Evolutionary conservation across 1,140 invertebrate species (phyloP), one percentile per base, ranked within the genome.

Genomic region (Meteorus sp.): DNA sequence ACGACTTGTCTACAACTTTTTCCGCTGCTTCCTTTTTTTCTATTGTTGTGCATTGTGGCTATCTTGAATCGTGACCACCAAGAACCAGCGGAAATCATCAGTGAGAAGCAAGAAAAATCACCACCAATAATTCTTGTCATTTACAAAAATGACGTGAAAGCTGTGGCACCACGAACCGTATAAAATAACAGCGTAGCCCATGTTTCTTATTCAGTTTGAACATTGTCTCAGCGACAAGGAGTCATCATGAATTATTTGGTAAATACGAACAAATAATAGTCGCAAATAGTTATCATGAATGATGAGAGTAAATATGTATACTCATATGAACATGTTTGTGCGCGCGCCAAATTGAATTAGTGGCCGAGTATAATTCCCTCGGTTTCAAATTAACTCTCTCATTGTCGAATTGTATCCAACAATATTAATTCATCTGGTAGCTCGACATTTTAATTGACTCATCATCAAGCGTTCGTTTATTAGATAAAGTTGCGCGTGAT

Each of bases 101-200:
- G n/a, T 41, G 50, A 52, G 52, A 23, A 11, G 6, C 9, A 47
- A 23, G n/a, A 47, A 25, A 47, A 25, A 8, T 13, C 17, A n/a
- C n/a, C n/a, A n/a, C n/a, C n/a, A n/a, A 13, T 39, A 13, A 39
- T 20, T 8, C 11, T 8, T n/a, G 7, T 8, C 5, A 9, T 19
- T 8, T 17, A 5, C 17, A 23, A n/a, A 25, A n/a, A 55, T 61
- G 37, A 59, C 60, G 68, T 68, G 73, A 75, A 75, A 75, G 70
- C 65, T 72, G 66, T 51, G 67, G 62, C 60, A 48, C 56, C 39
- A 25, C 17, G 68, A 67, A 66, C 62, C 50, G 62, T 74, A 74
- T 74, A 74, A 73, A 74, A 74, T 67, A 63, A 25, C 56, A 57
- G 5, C 60, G 59, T 61, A 43, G 45, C 27, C 13, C 35, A 20